Percentiles rank a stretch among this genome's conserved stretches.
Conservation (phyloP, 2,888 invertebrate genomes). For the Rhagonycha lutea region DNA sequence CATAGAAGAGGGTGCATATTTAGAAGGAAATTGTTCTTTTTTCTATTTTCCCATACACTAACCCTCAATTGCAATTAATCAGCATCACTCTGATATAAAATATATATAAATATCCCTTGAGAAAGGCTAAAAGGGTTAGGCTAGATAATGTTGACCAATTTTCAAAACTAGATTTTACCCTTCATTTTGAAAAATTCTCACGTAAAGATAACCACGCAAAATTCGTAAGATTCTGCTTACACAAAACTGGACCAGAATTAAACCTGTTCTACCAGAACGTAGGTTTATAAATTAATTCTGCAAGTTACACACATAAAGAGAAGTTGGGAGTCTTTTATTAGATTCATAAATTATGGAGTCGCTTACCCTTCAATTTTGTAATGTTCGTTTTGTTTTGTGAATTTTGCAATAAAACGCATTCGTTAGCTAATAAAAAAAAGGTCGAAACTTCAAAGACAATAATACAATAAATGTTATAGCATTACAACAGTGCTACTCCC, state of each 20-base stretch:
- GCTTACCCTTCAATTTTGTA: background rate
- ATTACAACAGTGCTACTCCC: background rate
- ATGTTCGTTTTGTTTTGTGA: background rate
- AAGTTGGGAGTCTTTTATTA: slow-evolving; percentile 11
- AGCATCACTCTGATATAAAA: slow-evolving; percentile 23
- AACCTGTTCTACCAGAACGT: slow-evolving; percentile 25
- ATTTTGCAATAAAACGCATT: background rate
- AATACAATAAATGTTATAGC: background rate
- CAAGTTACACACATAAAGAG: slow-evolving; percentile 12
- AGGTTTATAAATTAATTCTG: slow-evolving; percentile 26
- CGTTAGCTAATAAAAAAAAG: background rate
- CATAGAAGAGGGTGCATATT: slow-evolving; percentile 25
- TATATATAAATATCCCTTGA: slow-evolving; percentile 23
- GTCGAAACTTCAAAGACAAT: background rate
- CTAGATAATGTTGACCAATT: slow-evolving; percentile 11
- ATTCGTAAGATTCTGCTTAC: slow-evolving; percentile 17
- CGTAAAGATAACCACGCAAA: slow-evolving; percentile 27
- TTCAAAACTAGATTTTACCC: slow-evolving; percentile 24
- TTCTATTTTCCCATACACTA: slow-evolving; percentile 26
- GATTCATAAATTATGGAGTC: slow-evolving; percentile 7
- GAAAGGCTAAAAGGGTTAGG: slow-evolving; percentile 25
- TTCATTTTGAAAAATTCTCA: slow-evolving; percentile 23
- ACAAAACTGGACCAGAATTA: slow-evolving; percentile 25
- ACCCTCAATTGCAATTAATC: slow-evolving; percentile 29
- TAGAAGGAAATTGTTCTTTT: slow-evolving; percentile 6